Percentiles rank a stretch among this genome's conserved stretches.
These are phyloP conservation scores for Parasteatoda lunata DNA, from an alignment of 2,888 invertebrate genomes.

Conservation along the genomic window DNA sequence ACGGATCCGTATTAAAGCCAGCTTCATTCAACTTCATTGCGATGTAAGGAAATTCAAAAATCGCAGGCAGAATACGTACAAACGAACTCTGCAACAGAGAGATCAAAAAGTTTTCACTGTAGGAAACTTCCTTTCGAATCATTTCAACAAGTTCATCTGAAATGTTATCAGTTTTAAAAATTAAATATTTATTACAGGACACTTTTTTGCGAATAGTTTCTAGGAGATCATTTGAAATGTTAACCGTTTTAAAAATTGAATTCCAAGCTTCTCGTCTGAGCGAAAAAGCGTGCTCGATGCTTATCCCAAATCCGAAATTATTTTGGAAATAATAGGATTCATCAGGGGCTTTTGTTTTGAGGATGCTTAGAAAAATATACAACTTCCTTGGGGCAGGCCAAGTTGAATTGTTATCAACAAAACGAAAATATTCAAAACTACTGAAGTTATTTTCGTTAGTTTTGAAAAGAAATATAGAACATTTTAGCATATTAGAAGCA, in stretches of 20 bases:
- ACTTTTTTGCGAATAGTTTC: background rate
- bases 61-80: background rate
- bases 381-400: too few species aligned
- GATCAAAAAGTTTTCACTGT: background rate
- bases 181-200: background rate
- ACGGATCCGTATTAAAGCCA: constrained; percentile 8
- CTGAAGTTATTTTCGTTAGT: background rate
- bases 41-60: constrained; percentile 1
- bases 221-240: background rate
- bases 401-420: too few species aligned
- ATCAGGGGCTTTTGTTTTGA: too few species aligned
- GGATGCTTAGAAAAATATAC: too few species aligned
- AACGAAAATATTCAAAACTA: too few species aligned
- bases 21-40: constrained; percentile 11
- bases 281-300: background rate
- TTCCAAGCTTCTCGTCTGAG: background rate
- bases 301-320: background rate
- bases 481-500: background rate
- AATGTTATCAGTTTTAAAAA: constrained; percentile 1
- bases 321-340: too few species aligned
- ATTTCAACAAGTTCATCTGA: background rate
- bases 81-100: background rate
- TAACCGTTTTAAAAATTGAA: constrained; percentile 2
- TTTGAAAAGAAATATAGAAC: background rate
- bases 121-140: background rate